Conservation (phyloP, 1,140 invertebrate species). For the Drosophila equinoxialis region DNA sequence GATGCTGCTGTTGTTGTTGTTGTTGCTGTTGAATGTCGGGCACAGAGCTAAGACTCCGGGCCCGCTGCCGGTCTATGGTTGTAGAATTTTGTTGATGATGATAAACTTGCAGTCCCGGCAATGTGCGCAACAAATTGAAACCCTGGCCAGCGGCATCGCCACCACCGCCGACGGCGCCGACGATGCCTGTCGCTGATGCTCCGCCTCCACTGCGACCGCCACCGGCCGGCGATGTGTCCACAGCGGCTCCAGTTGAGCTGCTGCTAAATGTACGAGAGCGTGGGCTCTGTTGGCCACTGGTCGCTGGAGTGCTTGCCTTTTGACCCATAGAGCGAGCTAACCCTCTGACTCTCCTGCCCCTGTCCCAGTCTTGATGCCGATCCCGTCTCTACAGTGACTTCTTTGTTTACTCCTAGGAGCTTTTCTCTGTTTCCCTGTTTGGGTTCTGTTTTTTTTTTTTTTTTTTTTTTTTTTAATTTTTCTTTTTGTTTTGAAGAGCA, state of each 20-base stretch:
- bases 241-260: conserved; percentile 87
- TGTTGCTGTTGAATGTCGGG: conserved; percentile 87
- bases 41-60: conserved; percentile 92
- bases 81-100: conserved; percentile 80
- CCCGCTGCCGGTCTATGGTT: conserved; percentile 88
- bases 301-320: conserved; percentile 91
- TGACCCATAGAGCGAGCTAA: conserved; percentile 87
- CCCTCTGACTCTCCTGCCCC: conserved; percentile 11
- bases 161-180: conserved; percentile 41
- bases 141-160: conserved; percentile 85
- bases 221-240: conserved; percentile 83
- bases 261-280: conserved; percentile 90
- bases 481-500: conserved; percentile 27
- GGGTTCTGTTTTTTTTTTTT: conserved; percentile 14
- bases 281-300: conserved; percentile 87
- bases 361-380: conserved; percentile 22
- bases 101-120: conserved; percentile 88
- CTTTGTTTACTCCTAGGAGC: conserved; percentile 9
- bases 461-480: conserved; percentile 14
- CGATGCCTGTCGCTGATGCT: not conserved
- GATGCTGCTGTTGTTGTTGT: conserved; percentile 67
- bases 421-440: not conserved
- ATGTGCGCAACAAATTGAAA: conserved; percentile 89
- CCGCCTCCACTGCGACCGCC: conserved; percentile 21
- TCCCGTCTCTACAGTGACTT: conserved; percentile 12